Base-by-base conservation (phyloP, 2,888 invertebrate species). In the Mimachlamys varia region DNA sequence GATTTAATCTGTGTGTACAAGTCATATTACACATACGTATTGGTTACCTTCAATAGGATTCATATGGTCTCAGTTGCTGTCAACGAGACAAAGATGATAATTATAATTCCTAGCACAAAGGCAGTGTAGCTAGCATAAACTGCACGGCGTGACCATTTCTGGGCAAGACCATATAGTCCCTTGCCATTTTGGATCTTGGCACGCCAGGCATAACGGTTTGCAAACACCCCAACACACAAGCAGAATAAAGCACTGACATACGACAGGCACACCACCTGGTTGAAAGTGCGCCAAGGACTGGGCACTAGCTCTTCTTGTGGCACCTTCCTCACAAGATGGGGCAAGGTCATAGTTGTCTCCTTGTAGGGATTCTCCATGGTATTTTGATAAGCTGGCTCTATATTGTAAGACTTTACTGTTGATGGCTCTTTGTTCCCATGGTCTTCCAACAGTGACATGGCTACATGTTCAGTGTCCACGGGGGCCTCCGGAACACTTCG, bases 141-240 rank as follows among this genome's bases (percentile, higher is more conserved):
- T 5, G 96, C 95, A 88, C 93, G 90, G 76, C 93, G 94, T 76
- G 94, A 93, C 91, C 95, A 94, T 91, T 94, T 94, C 93, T 96
- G 95, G 22, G 95, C 95, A 90, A 95, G 92, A 19, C 95, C 96
- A 92, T 95, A 95, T 55, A 96, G 91, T 0, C 96, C 96, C 92
- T 96, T 96, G 76, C 94, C 94, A 90, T 95, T 95, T 22, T 95
- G 95, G 88, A 94, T 92, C 90, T 94, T 94, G 0, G 95, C 95
- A 55, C 94, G 93, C 90, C 93, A 92, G 0, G 95, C 95, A 91
- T 95, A 94, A 27, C 94, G 92, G 49, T 95, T 93, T 22, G 96
- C 96, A 90, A 95, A 93, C 37, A 94, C 89, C 13, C 95, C 96
- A 87, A 94, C 93, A 87, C 94, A 92, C 37, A 94, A 49, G 91